phyloP scores from a whole-genome alignment of 2,888 invertebrate genomes.

The Acronicta leporina region DNA sequence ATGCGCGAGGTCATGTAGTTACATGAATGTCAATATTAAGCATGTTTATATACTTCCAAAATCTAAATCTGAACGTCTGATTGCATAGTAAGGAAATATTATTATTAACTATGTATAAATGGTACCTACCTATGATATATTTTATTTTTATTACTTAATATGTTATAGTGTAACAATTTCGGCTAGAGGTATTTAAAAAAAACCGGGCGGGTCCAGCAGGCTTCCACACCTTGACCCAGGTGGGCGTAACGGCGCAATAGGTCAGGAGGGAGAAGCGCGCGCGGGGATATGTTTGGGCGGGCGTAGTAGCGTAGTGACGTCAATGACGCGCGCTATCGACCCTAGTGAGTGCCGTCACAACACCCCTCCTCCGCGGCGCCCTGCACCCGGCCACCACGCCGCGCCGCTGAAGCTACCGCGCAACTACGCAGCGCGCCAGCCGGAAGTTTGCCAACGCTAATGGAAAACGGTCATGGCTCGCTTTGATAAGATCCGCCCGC shows the following conservation, averaged over 20 bases:
- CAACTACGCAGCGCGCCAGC: constrained; percentile 84
- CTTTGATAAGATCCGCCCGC: constrained; percentile 66
- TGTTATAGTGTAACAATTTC: constrained; percentile 35
- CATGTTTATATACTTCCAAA: constrained; percentile 39
- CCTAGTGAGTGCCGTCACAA: constrained; percentile 80
- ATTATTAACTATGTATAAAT: constrained; percentile 24
- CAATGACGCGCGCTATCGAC: constrained; percentile 84
- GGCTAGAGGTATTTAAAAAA: constrained; percentile 50
- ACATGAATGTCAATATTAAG: no score
- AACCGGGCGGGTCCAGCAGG: constrained; percentile 71
- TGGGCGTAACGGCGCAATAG: constrained; percentile 84
- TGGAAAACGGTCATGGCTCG: constrained; percentile 76
- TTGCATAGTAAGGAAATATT: constrained; percentile 26
- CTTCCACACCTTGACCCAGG: constrained; percentile 87
- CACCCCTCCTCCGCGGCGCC: constrained; percentile 72
- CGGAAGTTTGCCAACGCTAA: constrained; percentile 78
- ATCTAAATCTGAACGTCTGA: constrained; percentile 19
- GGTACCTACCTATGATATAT: no score
- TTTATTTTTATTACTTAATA: no score
- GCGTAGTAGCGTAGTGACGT: constrained; percentile 89
- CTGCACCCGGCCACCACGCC: constrained; percentile 45
- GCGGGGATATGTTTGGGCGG: constrained; percentile 84
- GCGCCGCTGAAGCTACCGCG: constrained; percentile 58
- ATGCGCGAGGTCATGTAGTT: no score
- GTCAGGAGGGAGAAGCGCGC: constrained; percentile 76